phyloP scores from a whole-genome alignment of 2,888 invertebrate genomes.

The Nysson spinosus region DNA sequence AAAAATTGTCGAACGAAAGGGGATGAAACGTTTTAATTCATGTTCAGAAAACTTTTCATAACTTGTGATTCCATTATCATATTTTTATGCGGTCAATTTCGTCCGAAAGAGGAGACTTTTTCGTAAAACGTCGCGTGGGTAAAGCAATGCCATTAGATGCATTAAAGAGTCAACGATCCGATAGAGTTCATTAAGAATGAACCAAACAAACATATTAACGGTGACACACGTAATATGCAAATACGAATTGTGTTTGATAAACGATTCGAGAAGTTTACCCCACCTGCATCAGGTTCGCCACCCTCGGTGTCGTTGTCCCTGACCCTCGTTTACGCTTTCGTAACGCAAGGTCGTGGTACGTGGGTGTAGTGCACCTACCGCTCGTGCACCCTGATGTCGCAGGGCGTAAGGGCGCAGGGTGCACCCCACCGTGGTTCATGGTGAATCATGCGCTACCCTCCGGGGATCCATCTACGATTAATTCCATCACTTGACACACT shows the following conservation, averaged over 20 bases:
- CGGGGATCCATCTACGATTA: constrained; percentile 64
- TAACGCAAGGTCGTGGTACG: not conserved
- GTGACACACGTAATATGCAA: not conserved
- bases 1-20: too few species aligned
- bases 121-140: too few species aligned
- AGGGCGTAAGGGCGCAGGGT: constrained; percentile 45
- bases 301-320: not conserved
- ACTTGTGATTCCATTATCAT: too few species aligned
- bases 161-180: too few species aligned
- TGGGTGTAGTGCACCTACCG: constrained; percentile 1
- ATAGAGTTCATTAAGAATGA: too few species aligned
- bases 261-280: constrained; percentile 9
- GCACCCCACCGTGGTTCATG: constrained; percentile 50
- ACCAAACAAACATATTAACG: too few species aligned
- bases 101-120: too few species aligned
- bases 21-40: too few species aligned
- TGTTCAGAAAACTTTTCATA: too few species aligned
- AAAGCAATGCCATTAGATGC: too few species aligned
- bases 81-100: too few species aligned
- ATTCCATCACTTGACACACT: constrained; percentile 66
- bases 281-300: constrained; percentile 24
- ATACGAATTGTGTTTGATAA: not conserved
- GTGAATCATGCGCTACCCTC: constrained; percentile 64
- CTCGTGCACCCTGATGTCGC: constrained; percentile 43
- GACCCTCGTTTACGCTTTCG: constrained; percentile 1